Conservation (phyloP, 2,113 vertebrate species). For the Erpornis zantholeuca region DNA sequence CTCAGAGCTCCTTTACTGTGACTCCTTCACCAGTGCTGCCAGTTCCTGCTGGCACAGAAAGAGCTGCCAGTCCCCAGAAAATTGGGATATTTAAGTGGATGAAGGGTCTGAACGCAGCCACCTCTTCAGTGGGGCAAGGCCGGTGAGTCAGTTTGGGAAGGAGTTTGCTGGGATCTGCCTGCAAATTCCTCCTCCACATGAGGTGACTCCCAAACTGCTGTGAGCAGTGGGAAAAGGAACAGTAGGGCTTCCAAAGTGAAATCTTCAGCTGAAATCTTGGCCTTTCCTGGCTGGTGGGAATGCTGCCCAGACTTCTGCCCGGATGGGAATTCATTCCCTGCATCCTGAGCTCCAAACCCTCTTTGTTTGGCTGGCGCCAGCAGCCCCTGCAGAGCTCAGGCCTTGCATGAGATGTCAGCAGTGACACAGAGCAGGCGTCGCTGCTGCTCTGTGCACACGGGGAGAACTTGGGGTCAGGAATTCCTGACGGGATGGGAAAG, state of each 20-base stretch:
- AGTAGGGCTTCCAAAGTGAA: not conserved
- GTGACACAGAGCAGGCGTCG: not conserved
- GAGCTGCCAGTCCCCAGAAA: not conserved
- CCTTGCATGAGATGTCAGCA: not conserved
- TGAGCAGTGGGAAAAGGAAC: not conserved
- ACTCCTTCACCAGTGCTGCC: rapidly evolving
- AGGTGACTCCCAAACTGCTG: not conserved
- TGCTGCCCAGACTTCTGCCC: not conserved
- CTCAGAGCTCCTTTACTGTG: not conserved
- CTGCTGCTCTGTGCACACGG: not conserved
- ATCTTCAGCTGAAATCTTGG: not conserved
- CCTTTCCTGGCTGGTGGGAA: not conserved
- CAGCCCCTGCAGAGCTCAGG: not conserved
- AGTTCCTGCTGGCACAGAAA: rapidly evolving
- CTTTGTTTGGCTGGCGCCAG: not conserved
- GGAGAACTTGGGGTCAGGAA: not conserved
- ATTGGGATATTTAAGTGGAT: not conserved
- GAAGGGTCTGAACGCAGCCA: not conserved
- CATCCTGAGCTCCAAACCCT: not conserved
- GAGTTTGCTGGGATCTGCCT: not conserved
- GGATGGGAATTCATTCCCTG: not conserved
- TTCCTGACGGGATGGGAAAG: not conserved
- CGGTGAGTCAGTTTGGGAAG: not conserved
- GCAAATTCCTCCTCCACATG: not conserved
- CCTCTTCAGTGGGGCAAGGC: not conserved